These are phyloP conservation scores for Sarcophaga caerulescens DNA, from an alignment of 2,888 invertebrate genomes.

Conservation along the genomic window DNA sequence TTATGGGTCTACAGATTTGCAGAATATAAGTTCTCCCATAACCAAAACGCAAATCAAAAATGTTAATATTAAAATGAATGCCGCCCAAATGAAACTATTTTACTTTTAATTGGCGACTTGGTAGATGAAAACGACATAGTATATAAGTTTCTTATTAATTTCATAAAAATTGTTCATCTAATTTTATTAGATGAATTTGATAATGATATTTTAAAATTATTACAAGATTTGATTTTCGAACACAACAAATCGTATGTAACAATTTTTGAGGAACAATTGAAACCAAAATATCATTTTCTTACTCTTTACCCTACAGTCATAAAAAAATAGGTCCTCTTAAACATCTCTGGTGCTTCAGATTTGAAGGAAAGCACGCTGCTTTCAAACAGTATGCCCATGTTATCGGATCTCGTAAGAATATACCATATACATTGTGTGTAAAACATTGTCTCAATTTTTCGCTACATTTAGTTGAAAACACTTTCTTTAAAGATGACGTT, in stretches of 20 bases:
- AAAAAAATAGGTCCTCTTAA: slow-evolving; percentile 50
- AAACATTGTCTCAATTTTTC: slow-evolving; percentile 41
- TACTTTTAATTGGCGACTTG: slow-evolving; percentile 57
- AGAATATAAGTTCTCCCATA: slow-evolving; percentile 61
- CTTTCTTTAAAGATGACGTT: slow-evolving; percentile 12
- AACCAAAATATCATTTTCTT: slow-evolving; percentile 56
- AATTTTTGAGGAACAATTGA: slow-evolving; percentile 39
- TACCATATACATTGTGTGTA: slow-evolving; percentile 43
- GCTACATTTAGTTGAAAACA: slow-evolving; percentile 37
- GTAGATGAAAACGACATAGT: slow-evolving; percentile 54
- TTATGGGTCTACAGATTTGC: slow-evolving; percentile 36
- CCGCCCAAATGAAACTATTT: slow-evolving; percentile 54
- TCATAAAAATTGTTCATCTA: slow-evolving; percentile 49
- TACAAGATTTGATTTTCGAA: slow-evolving; percentile 42
- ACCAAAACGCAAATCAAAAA: slow-evolving; percentile 27
- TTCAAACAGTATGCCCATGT: slow-evolving; percentile 56
- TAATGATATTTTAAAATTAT: slow-evolving; percentile 36
- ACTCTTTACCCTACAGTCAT: slow-evolving; percentile 40
- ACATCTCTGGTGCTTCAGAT: slow-evolving; percentile 55
- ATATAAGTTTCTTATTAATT: slow-evolving; percentile 57
- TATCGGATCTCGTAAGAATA: slow-evolving; percentile 41
- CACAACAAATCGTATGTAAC: slow-evolving; percentile 25
- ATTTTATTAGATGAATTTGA: slow-evolving; percentile 49
- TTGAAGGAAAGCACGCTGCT: slow-evolving; percentile 45
- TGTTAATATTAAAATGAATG: slow-evolving; percentile 43